Conservation (phyloP, 2,888 invertebrate species). For the Drosophila mimetica region DNA sequence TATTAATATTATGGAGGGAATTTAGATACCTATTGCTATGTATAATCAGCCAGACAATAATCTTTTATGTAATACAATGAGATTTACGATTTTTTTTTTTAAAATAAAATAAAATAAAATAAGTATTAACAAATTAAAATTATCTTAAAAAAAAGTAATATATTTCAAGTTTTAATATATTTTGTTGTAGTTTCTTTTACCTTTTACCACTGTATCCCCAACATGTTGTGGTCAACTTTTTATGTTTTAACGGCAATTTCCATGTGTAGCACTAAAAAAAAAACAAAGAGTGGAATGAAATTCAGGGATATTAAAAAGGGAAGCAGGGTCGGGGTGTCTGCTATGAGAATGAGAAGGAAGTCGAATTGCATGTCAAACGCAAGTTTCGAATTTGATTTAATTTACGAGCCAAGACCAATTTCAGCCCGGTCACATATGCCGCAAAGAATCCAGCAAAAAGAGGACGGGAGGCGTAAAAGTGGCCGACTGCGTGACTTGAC, state of each 20-base stretch:
- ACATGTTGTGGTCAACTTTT: slow-evolving; percentile 52
- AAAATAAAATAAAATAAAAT: too few relatives aligned
- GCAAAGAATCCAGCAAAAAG: slow-evolving; percentile 14
- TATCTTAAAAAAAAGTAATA: too few relatives aligned
- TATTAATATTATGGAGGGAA: too few relatives aligned
- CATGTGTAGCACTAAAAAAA: slow-evolving; percentile 41
- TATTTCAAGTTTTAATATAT: too few relatives aligned
- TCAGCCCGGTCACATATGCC: slow-evolving; percentile 49
- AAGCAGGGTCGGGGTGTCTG: background rate
- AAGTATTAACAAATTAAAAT: too few relatives aligned
- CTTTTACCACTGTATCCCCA: slow-evolving; percentile 11
- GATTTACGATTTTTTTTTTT: too few relatives aligned
- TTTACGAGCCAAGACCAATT: slow-evolving; percentile 74
- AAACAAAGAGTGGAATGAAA: slow-evolving; percentile 29
- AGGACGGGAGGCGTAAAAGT: slow-evolving; percentile 5
- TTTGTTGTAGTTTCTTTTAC: background rate
- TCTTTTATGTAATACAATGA: too few relatives aligned
- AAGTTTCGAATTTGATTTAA: slow-evolving; percentile 73
- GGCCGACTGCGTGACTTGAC: slow-evolving; percentile 64
- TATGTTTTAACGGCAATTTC: slow-evolving; percentile 68
- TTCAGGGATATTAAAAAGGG: slow-evolving; percentile 11
- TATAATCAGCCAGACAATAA: too few relatives aligned
- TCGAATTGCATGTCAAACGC: slow-evolving; percentile 77
- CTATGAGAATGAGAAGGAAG: slow-evolving; percentile 34
- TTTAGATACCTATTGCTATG: too few relatives aligned